These are phyloP conservation scores for Oncorhynchus tshawytscha DNA, from an alignment of 2,113 vertebrate genomes.

Conservation along the genomic window DNA sequence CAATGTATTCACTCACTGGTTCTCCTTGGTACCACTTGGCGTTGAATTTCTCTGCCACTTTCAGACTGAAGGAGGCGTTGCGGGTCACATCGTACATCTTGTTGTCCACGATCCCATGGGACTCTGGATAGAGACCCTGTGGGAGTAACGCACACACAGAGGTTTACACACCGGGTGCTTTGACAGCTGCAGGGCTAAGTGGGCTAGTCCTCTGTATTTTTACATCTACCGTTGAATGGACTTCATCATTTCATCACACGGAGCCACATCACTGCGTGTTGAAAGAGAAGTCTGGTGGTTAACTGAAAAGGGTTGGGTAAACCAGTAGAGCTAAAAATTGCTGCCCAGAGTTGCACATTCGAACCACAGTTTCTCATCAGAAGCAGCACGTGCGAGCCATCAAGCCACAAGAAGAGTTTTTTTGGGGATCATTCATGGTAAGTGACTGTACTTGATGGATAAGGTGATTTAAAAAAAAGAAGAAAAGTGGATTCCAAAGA, in stretches of 20 bases:
- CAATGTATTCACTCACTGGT: conserved; percentile 79
- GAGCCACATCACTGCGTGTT: background rate
- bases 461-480: too few species aligned
- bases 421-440: background rate
- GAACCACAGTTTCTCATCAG: background rate
- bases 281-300: background rate
- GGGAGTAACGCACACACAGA: conserved; percentile 32
- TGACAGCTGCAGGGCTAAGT: conserved; percentile 5
- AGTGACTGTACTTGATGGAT: too few species aligned
- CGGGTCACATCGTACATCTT: conserved; percentile 87
- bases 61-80: conserved; percentile 82
- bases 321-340: conserved; percentile 19
- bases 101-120: conserved; percentile 96
- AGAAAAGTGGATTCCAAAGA: too few species aligned
- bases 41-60: conserved; percentile 68
- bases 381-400: background rate
- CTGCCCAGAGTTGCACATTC: background rate
- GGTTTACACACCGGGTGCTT: background rate
- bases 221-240: too few species aligned
- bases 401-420: background rate
- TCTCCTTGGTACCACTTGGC: conserved; percentile 87
- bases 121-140: conserved; percentile 95
- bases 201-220: too few species aligned
- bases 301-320: conserved; percentile 28
- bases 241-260: too few species aligned